phyloP scores from a whole-genome alignment of 2,113 vertebrate genomes.

The Ochotona princeps region DNA sequence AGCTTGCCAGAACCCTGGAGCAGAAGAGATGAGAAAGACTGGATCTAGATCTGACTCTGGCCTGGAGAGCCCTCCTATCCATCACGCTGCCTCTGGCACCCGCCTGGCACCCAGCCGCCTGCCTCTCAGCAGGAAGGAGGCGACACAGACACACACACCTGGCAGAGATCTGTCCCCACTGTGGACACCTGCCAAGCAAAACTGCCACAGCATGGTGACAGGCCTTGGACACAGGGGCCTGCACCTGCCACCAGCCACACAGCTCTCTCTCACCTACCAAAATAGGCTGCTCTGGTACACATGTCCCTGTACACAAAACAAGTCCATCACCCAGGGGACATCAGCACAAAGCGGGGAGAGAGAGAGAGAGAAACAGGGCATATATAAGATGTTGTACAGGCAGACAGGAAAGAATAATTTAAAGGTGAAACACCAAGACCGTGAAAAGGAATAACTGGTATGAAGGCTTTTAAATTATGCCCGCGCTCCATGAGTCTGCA shows the following conservation, averaged over 20 bases:
- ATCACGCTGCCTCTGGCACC: neutral
- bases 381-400: neutral
- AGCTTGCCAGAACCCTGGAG: neutral
- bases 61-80: neutral
- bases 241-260: neutral
- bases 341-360: conserved; percentile 31
- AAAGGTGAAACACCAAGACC: neutral
- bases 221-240: neutral
- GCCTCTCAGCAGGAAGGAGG: neutral
- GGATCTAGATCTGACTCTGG: neutral
- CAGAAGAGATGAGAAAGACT: neutral
- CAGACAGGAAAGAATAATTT: neutral
- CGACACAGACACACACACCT: neutral
- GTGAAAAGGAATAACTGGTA: neutral
- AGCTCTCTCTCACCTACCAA: neutral
- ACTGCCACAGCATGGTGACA: neutral
- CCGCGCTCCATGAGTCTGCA: conserved; percentile 19
- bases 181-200: neutral
- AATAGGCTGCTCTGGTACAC: conserved; percentile 39
- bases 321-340: conserved; percentile 52
- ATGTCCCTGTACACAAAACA: neutral
- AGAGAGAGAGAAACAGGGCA: neutral
- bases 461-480: neutral
- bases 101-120: neutral
- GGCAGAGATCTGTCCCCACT: neutral